phyloP scores from a whole-genome alignment of 92 coral and sea anemone genomes.

The Paragorgia papillata region DNA sequence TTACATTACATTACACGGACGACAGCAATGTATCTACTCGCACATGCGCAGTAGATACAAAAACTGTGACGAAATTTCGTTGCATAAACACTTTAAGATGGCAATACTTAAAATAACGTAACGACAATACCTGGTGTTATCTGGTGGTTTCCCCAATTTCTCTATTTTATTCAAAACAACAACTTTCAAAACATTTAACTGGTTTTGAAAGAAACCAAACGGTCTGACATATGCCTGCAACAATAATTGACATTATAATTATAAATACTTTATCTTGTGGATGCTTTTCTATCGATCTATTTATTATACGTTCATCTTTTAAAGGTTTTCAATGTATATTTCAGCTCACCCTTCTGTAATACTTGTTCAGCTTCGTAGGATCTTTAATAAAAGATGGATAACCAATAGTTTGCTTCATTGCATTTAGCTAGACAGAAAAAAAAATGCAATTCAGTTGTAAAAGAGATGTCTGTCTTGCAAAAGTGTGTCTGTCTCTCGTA shows the following conservation, averaged over 20 bases:
- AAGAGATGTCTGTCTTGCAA: no score
- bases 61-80: no score
- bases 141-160: not conserved
- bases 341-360: not conserved
- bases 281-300: no score
- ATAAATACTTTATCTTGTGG: no score
- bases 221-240: not conserved
- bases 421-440: not conserved
- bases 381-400: constrained; percentile 45
- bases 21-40: no score
- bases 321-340: no score
- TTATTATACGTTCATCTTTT: no score
- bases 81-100: no score
- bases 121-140: constrained; percentile 5
- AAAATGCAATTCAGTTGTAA: not conserved
- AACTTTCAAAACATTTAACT: not conserved
- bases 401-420: constrained; percentile 36
- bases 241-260: no score
- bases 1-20: no score
- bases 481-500: no score
- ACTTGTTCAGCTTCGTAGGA: constrained; percentile 9
- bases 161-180: not conserved
- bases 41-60: no score
- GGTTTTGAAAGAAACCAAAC: constrained; percentile 1
- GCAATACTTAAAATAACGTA: not conserved